Conservation (phyloP, 2,888 invertebrate genomes). For the Cryptops parisi region DNA sequence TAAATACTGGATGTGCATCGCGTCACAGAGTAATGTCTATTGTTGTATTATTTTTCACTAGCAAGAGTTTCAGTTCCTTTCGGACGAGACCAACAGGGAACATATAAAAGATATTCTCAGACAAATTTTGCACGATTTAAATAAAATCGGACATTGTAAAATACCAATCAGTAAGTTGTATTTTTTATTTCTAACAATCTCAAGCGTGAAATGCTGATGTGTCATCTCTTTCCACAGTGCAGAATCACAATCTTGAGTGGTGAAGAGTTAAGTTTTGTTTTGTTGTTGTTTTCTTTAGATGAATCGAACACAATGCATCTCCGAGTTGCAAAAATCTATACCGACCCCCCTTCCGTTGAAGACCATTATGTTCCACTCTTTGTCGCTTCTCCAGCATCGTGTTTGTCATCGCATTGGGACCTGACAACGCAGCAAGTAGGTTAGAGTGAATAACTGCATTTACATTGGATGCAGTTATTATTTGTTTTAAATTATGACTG, state of each 20-base stretch:
- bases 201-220: no score
- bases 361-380: constrained; percentile 87
- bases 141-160: constrained; percentile 59
- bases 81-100: constrained; percentile 44
- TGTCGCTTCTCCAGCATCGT: constrained; percentile 43
- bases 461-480: no score
- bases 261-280: constrained; percentile 33
- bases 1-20: background rate
- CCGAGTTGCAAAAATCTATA: constrained; percentile 66
- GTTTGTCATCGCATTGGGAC: constrained; percentile 56
- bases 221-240: background rate
- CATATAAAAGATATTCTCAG: constrained; percentile 59
- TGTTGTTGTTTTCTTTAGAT: constrained; percentile 39
- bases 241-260: constrained; percentile 32
- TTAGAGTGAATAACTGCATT: no score
- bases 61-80: constrained; percentile 70
- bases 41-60: constrained; percentile 29
- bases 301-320: constrained; percentile 77
- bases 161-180: constrained; percentile 30
- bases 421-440: constrained; percentile 79
- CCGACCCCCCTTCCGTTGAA: constrained; percentile 62
- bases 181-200: no score
- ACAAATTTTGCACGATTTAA: constrained; percentile 65
- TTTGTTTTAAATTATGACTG: no score
- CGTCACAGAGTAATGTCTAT: background rate